Base-by-base conservation (phyloP, 2,113 vertebrate genomes). In the Cryptoleucopteryx plumbea region DNA sequence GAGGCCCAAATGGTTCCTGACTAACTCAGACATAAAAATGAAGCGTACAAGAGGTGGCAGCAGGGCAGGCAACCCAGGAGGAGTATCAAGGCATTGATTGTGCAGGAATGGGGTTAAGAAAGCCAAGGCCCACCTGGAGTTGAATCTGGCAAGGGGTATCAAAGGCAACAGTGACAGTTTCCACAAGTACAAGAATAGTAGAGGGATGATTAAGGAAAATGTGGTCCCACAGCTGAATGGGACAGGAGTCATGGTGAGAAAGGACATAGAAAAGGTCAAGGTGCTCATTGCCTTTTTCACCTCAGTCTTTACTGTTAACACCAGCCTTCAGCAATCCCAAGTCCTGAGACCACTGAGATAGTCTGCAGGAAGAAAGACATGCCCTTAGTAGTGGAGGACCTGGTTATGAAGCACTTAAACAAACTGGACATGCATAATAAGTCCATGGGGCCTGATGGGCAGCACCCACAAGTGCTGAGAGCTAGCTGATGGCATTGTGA, bases 11-110 rank as follows among this genome's bases (percentile, higher is more conserved):
- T 11, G 9, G 8, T 32, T 71, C n/a, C 52, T 67, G 17, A 40
- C 31, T 47, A 72, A 38, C 13, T 68, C n/a, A 83, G 9, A 52
- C 10, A 11, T 10, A 47, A 45, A 66, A 50, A 2, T 0, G 0
- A 55, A 36, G 12, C 25, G 3, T 40, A 38, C 19, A 15, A 25
- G 22, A 88, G 8, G 9, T 42, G 26, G 32, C 4, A 77, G 23
- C 16, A 81, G 36, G 7, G 21, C 38, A 50, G 43, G 27, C 2
- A 4, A 70, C 2, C 7, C 6, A 32, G 2, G 0, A 58, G 23
- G 10, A 48, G 2, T 22, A 29, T 32, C 34, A 47, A 88, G 20
- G 58, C 31, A 29, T 2, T 25, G 38, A 40, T 14, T 67, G 20
- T 38, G 31, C 38, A 67, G 31, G 22, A 72, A 53, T 4, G 3